A percentile compares a stretch with the other conserved stretches of the same genome.
phyloP scores from a whole-genome alignment of 1,140 invertebrate genomes.

The Dreissena rostriformis region DNA sequence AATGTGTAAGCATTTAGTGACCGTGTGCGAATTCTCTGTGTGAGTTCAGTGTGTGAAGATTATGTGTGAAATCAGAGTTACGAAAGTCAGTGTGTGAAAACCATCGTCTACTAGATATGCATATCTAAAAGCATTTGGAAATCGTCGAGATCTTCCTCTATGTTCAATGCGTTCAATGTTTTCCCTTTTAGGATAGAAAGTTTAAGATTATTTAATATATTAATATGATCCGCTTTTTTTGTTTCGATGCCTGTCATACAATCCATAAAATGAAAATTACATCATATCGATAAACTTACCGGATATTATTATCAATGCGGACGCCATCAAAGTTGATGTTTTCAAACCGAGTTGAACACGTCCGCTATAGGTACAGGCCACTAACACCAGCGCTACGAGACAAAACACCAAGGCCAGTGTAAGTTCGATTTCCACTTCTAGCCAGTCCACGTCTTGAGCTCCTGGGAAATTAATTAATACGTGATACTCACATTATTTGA shows the following conservation, averaged over 20 bases:
- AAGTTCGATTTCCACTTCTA: constrained; percentile 12
- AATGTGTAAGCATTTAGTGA: no score
- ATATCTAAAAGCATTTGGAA: no score
- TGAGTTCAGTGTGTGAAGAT: no score
- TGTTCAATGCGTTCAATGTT: no score
- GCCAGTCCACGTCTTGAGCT: background rate
- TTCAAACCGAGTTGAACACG: background rate
- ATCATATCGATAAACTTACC: background rate
- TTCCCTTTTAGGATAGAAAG: no score
- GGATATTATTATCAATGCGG: background rate
- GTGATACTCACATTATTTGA: no score
- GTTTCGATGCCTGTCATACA: background rate
- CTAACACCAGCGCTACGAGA: background rate
- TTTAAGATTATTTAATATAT: background rate
- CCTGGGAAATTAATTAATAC: background rate
- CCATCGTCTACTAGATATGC: no score
- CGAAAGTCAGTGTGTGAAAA: no score
- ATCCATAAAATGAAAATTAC: no score
- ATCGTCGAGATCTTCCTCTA: no score
- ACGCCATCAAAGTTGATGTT: background rate
- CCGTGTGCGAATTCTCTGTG: no score
- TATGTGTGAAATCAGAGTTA: no score
- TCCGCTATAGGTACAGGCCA: background rate
- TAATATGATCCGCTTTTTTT: background rate
- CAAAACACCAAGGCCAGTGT: constrained; percentile 8